Evolutionary conservation across 1,140 invertebrate species (phyloP).

Genomic region (Meloidogyne exigua): DNA sequence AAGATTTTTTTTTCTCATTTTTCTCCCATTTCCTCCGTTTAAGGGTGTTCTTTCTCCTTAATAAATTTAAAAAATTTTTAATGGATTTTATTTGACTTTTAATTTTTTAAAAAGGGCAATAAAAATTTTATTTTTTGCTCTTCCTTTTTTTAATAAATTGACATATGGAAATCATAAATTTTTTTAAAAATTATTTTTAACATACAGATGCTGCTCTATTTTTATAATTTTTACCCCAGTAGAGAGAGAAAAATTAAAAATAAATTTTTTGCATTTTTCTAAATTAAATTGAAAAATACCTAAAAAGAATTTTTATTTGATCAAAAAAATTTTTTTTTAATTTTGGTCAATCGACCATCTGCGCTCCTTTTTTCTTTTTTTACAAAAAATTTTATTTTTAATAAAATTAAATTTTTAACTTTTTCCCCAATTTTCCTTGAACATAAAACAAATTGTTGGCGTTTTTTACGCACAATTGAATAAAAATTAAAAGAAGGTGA

Average conservation of each 20-base stretch:
- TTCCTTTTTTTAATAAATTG: background rate
- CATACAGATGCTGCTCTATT: background rate
- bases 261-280: background rate
- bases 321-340: too few relatives aligned
- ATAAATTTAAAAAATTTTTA: background rate
- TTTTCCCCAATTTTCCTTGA: too few relatives aligned
- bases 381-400: too few relatives aligned
- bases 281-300: background rate
- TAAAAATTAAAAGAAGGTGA: background rate
- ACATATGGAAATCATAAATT: conserved; percentile 2
- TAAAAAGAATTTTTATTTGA: background rate
- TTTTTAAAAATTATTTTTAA: background rate
- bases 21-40: background rate
- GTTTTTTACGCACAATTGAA: background rate
- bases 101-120: background rate
- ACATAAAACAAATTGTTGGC: too few relatives aligned
- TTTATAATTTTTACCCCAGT: background rate
- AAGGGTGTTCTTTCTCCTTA: background rate
- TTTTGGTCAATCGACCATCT: too few relatives aligned
- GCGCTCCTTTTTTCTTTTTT: too few relatives aligned
- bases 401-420: too few relatives aligned
- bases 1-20: background rate
- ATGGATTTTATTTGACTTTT: background rate
- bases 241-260: background rate
- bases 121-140: background rate